Conservation (phyloP, 2,888 invertebrate genomes). For the Campoplex nolae region DNA sequence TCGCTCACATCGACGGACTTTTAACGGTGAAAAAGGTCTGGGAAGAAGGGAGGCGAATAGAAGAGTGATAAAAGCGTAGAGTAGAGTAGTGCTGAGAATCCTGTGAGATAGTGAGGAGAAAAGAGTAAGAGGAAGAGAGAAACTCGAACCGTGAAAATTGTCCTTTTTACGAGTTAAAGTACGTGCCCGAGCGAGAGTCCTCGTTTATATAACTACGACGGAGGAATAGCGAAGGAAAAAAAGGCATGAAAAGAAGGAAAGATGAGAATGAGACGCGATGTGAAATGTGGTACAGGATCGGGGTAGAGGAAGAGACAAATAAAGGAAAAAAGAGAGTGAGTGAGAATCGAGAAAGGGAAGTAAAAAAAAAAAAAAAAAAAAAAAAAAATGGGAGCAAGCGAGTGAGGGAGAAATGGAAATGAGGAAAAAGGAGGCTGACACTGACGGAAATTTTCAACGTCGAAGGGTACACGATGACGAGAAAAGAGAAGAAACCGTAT, state of each 20-base stretch:
- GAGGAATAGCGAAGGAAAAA: slow-evolving; percentile 48
- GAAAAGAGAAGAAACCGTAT: slow-evolving; percentile 17
- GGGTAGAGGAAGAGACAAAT: not conserved
- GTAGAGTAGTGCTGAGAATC: not conserved
- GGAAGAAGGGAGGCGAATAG: slow-evolving; percentile 18
- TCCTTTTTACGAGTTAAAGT: slow-evolving; percentile 61
- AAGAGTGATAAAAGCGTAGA: slow-evolving; percentile 1
- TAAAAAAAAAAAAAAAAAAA: slow-evolving; percentile 51
- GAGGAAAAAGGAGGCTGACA: slow-evolving; percentile 62
- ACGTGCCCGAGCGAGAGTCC: slow-evolving; percentile 53
- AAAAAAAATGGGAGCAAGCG: slow-evolving; percentile 41
- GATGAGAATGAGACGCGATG: slow-evolving; percentile 48
- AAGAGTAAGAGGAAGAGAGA: not conserved
- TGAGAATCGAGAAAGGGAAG: slow-evolving; percentile 51
- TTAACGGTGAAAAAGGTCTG: slow-evolving; percentile 58
- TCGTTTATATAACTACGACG: slow-evolving; percentile 32
- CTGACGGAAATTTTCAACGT: slow-evolving; percentile 66
- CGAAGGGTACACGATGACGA: slow-evolving; percentile 34
- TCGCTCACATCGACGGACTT: slow-evolving; percentile 53
- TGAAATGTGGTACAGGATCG: not conserved
- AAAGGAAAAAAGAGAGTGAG: slow-evolving; percentile 17
- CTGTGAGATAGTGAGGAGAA: not conserved
- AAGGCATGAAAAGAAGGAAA: slow-evolving; percentile 28
- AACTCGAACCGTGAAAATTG: slow-evolving; percentile 64
- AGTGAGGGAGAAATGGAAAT: slow-evolving; percentile 54